These are phyloP conservation scores for Labroides dimidiatus DNA, from an alignment of 2,797 vertebrate species.

Conservation along the genomic window DNA sequence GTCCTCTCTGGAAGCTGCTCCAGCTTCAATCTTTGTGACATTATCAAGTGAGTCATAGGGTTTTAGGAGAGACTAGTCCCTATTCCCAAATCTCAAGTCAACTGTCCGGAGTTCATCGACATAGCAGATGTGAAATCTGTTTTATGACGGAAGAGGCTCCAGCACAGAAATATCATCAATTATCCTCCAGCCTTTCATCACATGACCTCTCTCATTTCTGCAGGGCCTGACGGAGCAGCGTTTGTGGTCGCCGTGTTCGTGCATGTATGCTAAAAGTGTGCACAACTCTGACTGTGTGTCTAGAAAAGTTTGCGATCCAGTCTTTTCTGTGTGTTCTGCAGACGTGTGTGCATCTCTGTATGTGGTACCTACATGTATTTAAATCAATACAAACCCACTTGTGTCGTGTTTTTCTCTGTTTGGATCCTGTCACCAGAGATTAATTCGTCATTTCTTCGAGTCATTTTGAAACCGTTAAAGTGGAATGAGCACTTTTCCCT, in stretches of 20 bases:
- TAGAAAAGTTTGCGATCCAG: neutral
- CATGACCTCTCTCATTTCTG: conserved; percentile 53
- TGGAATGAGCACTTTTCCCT: conserved; percentile 63
- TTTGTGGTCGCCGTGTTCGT: conserved; percentile 34
- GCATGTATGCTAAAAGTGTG: conserved; percentile 6
- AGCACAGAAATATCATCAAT: conserved; percentile 64
- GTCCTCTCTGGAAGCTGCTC: conserved; percentile 5
- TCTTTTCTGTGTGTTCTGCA: conserved; percentile 6
- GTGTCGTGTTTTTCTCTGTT: conserved; percentile 36
- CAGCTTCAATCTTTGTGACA: neutral
- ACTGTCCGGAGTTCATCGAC: conserved; percentile 51
- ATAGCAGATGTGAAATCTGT: conserved; percentile 65
- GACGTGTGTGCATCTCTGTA: neutral
- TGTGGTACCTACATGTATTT: neutral
- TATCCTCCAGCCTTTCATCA: conserved; percentile 62
- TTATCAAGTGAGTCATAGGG: conserved; percentile 23
- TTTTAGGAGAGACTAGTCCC: conserved; percentile 21
- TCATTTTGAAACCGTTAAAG: conserved; percentile 52
- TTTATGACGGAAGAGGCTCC: conserved; percentile 48
- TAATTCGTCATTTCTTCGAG: conserved; percentile 66
- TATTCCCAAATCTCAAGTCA: conserved; percentile 41
- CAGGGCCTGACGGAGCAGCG: conserved; percentile 24
- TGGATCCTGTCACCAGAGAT: conserved; percentile 58
- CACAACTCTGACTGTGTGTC: conserved; percentile 3
- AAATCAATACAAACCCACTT: conserved; percentile 19